These are phyloP conservation scores for Theodoxus fluviatilis DNA, from an alignment of 2,888 invertebrate genomes.

Conservation along the genomic window DNA sequence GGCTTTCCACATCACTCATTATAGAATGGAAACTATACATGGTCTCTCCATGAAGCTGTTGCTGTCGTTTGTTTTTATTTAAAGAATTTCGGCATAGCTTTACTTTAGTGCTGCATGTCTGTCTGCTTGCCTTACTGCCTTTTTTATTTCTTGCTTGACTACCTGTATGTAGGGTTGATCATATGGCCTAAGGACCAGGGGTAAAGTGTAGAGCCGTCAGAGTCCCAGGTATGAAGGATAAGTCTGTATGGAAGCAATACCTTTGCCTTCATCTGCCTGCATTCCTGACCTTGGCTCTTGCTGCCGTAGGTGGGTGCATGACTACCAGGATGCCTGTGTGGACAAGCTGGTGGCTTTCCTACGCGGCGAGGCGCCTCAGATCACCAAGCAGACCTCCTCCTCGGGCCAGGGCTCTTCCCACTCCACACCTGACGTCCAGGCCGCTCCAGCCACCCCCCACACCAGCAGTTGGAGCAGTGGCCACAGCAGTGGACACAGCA, in stretches of 20 bases:
- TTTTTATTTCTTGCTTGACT: not conserved
- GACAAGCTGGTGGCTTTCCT: slow-evolving; percentile 98
- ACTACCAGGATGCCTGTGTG: slow-evolving; percentile 98
- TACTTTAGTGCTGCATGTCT: too few relatives aligned
- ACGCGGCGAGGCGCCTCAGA: slow-evolving; percentile 42
- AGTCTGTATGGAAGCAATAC: not conserved
- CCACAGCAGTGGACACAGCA: too few relatives aligned
- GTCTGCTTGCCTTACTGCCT: not conserved
- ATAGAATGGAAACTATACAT: too few relatives aligned
- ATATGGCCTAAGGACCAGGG: too few relatives aligned
- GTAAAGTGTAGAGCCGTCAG: too few relatives aligned
- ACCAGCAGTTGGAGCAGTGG: not conserved
- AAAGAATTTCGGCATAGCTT: too few relatives aligned
- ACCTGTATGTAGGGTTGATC: not conserved
- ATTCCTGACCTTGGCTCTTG: not conserved
- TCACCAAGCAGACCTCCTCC: slow-evolving; percentile 26
- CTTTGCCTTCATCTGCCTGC: not conserved
- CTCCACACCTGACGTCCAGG: slow-evolving; percentile 8
- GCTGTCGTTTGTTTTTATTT: too few relatives aligned
- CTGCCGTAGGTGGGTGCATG: slow-evolving; percentile 85
- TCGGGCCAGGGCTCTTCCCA: slow-evolving; percentile 17
- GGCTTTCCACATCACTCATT: too few relatives aligned
- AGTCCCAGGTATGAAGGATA: not conserved
- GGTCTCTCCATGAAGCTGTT: too few relatives aligned
- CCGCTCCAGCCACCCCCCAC: not conserved